Evolutionary conservation across 2,888 invertebrate species (phyloP).

Genomic region (Epinotia nisella): DNA sequence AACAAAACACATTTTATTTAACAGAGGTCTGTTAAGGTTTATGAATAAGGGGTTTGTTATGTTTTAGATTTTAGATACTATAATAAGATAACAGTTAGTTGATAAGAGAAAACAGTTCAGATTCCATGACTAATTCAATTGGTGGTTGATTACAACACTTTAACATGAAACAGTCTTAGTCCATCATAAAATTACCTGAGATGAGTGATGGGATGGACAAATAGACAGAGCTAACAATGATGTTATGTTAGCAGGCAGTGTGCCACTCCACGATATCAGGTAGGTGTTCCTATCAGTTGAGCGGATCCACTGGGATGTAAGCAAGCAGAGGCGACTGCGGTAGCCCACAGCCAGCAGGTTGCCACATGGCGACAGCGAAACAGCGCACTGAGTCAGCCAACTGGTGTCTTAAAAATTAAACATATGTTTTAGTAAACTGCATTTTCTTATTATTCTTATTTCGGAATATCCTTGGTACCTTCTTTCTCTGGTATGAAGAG

Average conservation of each 20-base stretch:
- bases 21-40: too few species aligned
- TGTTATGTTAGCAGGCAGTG: conserved; percentile 72
- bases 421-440: conserved; percentile 15
- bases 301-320: conserved; percentile 79
- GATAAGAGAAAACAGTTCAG: background rate
- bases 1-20: too few species aligned
- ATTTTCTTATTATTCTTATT: conserved; percentile 4
- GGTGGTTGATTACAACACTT: background rate
- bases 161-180: background rate
- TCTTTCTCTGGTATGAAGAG: conserved; percentile 83
- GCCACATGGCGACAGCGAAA: conserved; percentile 78
- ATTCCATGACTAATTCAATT: background rate
- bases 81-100: too few species aligned
- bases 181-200: conserved; percentile 66
- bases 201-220: conserved; percentile 77
- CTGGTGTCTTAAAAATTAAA: conserved; percentile 66
- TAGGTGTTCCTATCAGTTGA: conserved; percentile 74
- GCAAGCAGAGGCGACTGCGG: conserved; percentile 71
- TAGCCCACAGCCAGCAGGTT: conserved; percentile 73
- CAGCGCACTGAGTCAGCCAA: conserved; percentile 76
- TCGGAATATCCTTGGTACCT: conserved; percentile 54
- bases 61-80: too few species aligned
- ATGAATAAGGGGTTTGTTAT: too few species aligned
- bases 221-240: conserved; percentile 70
- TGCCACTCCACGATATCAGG: conserved; percentile 79